Evolutionary conservation across 92 coral and sea anemone species (phyloP).

Genomic region (Umimayanthus kanabou): DNA sequence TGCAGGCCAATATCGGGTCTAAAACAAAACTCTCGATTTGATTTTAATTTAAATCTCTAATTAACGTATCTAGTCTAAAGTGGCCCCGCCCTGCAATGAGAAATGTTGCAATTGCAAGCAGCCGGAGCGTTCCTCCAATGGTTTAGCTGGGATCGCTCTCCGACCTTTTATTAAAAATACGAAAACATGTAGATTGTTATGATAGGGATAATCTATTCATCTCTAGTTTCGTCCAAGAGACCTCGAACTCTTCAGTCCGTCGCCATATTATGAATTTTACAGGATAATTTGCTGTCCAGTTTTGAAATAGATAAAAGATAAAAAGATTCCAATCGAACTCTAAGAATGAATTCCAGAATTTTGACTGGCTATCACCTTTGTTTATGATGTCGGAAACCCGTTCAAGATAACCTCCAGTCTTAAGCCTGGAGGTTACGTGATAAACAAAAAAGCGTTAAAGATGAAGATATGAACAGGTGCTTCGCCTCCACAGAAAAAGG

Average conservation of each 20-base stretch:
- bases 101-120: conserved; percentile 24
- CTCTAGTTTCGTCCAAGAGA: no score
- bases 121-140: background rate
- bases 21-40: no score
- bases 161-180: background rate
- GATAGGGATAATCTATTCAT: no score
- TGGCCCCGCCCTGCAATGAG: background rate
- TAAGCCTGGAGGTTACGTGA: conserved; percentile 48
- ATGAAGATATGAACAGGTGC: conserved; percentile 33
- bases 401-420: conserved; percentile 49
- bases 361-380: conserved; percentile 37
- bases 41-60: no score
- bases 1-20: no score
- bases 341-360: no score
- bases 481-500: conserved; percentile 29
- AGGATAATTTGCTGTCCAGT: no score
- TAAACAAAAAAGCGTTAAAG: conserved; percentile 43
- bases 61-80: background rate
- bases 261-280: no score
- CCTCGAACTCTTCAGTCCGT: no score
- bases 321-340: no score
- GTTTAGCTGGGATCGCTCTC: background rate
- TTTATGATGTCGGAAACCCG: conserved; percentile 52
- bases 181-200: no score
- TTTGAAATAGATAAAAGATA: no score